Evolutionary conservation across 2,888 invertebrate species (phyloP).

Genomic region (Rhamnusium bicolor): DNA sequence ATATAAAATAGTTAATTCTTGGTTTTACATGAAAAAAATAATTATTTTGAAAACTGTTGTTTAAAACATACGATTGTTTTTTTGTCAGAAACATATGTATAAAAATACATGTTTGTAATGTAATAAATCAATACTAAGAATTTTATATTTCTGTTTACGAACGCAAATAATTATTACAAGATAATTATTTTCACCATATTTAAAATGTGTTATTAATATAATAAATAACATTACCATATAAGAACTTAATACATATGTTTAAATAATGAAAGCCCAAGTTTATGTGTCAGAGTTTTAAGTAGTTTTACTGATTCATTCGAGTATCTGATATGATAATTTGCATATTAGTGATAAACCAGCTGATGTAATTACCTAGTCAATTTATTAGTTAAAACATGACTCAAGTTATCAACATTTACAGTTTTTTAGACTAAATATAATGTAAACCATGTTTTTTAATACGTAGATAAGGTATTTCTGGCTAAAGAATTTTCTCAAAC

Average conservation of each 20-base stretch:
- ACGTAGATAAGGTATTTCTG: no score
- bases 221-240: conserved; percentile 2
- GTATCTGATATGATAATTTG: neutral
- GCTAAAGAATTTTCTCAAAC: no score
- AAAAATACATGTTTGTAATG: no score
- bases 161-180: neutral
- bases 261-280: neutral
- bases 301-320: neutral
- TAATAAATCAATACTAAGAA: no score
- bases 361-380: neutral
- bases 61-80: no score
- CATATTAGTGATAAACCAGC: neutral
- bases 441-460: no score
- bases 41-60: no score
- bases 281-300: neutral
- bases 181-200: neutral
- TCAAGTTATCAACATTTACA: neutral
- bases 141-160: neutral
- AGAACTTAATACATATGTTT: neutral
- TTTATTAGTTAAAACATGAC: neutral
- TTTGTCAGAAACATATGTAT: no score
- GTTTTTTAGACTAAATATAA: no score
- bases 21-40: no score
- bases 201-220: neutral
- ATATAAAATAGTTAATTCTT: no score